These are phyloP conservation scores for Chionomys nivalis DNA, from an alignment of 2,113 vertebrate genomes.

Conservation along the genomic window DNA sequence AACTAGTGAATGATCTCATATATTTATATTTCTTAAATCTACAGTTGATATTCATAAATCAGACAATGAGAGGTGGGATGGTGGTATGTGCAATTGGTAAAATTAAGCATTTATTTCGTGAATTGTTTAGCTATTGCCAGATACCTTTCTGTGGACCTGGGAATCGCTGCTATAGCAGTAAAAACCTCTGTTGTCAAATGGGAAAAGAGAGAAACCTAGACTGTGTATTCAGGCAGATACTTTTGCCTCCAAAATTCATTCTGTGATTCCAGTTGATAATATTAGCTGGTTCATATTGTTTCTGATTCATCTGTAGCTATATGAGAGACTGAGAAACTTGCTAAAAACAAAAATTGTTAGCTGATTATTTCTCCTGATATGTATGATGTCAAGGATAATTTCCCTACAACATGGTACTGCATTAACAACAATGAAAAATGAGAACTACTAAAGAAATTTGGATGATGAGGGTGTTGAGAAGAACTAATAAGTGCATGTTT, in stretches of 20 bases:
- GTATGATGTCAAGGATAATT: slow-evolving; percentile 61
- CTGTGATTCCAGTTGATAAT: slow-evolving; percentile 48
- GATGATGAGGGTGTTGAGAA: slow-evolving; percentile 12
- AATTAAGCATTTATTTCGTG: background rate
- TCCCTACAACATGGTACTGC: background rate
- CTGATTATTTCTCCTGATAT: slow-evolving; percentile 59
- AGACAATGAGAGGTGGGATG: background rate
- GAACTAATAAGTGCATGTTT: slow-evolving; percentile 46
- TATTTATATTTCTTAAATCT: background rate
- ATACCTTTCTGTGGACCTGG: background rate
- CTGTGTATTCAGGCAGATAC: background rate
- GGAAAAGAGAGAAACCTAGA: background rate
- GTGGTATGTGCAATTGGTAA: background rate
- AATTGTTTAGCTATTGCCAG: background rate
- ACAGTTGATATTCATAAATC: background rate
- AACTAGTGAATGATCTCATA: background rate
- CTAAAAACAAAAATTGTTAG: slow-evolving; percentile 52
- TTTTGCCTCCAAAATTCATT: slow-evolving; percentile 32
- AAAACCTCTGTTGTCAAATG: background rate
- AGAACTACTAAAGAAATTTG: slow-evolving; percentile 44
- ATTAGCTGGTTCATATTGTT: slow-evolving; percentile 44
- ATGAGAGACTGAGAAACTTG: slow-evolving; percentile 61
- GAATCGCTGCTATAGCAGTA: background rate
- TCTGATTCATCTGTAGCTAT: slow-evolving; percentile 55
- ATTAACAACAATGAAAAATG: slow-evolving; percentile 40